These are phyloP conservation scores for Puma concolor DNA, from an alignment of 2,113 vertebrate genomes.

Conservation along the genomic window DNA sequence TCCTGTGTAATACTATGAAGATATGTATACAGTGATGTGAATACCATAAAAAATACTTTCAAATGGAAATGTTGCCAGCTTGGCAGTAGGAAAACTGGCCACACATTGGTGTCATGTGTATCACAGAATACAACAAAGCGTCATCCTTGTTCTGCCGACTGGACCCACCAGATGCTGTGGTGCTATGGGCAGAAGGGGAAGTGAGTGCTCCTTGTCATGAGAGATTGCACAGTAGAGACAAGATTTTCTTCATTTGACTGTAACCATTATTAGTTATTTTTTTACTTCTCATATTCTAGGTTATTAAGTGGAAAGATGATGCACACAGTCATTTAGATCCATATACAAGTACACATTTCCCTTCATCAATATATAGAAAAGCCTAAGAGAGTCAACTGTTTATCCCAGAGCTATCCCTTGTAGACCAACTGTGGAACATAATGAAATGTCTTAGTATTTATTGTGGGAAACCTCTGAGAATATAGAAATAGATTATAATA, in stretches of 20 bases:
- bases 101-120: neutral
- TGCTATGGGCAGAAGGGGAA: neutral
- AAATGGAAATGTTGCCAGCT: neutral
- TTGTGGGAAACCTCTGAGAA: conserved; percentile 5
- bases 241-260: neutral
- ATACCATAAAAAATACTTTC: neutral
- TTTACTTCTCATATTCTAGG: neutral
- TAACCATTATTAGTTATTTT: neutral
- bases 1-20: neutral
- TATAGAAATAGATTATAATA: neutral
- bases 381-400: neutral
- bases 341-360: neutral
- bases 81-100: neutral
- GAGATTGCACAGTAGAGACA: neutral
- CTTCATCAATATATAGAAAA: neutral
- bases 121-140: neutral
- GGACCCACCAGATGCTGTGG: too few species aligned
- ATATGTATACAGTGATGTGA: neutral
- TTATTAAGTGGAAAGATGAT: conserved; percentile 15
- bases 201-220: neutral
- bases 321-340: neutral
- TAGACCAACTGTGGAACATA: neutral
- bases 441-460: conserved; percentile 1
- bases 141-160: fast-evolving
- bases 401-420: neutral